Percentiles rank a stretch among this genome's conserved stretches.
Evolutionary conservation across 2,888 invertebrate genomes (phyloP).

Genomic region (Prosapia bicincta): DNA sequence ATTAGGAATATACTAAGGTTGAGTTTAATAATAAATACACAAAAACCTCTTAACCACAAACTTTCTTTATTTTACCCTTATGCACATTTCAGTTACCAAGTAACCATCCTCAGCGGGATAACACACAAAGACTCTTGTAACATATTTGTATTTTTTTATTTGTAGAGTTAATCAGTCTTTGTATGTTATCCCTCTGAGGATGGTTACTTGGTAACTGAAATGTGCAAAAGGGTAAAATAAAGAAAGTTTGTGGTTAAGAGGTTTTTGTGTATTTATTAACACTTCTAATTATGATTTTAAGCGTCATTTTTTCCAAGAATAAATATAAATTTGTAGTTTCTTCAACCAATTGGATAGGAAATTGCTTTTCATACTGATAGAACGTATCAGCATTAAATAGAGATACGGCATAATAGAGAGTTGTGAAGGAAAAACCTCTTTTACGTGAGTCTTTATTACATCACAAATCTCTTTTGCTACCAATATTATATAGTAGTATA

Average conservation of each 20-base stretch:
- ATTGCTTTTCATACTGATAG: background rate
- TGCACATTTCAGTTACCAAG: no score
- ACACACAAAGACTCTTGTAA: conserved; percentile 27
- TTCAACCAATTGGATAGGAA: background rate
- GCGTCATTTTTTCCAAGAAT: background rate
- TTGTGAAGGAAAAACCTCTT: conserved; percentile 39
- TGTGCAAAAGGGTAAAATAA: no score
- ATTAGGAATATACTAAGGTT: no score
- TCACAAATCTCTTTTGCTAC: conserved; percentile 40
- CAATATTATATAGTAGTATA: conserved; percentile 12
- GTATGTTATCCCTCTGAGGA: no score
- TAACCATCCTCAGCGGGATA: no score
- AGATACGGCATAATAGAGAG: conserved; percentile 37
- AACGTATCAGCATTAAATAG: conserved; percentile 36
- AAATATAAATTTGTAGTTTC: background rate
- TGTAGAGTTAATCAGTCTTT: background rate
- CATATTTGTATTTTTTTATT: background rate
- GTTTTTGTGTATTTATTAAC: no score
- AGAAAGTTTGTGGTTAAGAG: no score
- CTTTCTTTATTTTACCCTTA: no score
- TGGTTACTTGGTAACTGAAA: no score
- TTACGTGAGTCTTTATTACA: conserved; percentile 36
- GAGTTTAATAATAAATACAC: no score
- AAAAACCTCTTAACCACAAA: no score
- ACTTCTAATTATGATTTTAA: background rate